Evolutionary conservation across 2,797 vertebrate species (phyloP), one percentile per base, ranked within the genome.

Genomic region (Saxicola maurus): DNA sequence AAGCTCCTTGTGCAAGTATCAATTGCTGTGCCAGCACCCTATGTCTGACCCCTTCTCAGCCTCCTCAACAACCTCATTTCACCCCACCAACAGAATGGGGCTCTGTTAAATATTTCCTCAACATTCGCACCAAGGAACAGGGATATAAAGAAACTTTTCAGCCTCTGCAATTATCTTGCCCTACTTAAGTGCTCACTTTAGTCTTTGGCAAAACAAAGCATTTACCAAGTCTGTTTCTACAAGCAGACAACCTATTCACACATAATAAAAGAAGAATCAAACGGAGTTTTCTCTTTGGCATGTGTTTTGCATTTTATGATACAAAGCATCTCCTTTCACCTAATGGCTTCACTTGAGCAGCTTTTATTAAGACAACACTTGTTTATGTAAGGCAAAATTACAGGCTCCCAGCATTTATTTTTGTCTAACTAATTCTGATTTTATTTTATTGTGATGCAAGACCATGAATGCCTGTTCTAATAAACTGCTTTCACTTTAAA

Each of bases 141-240:
- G 43, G 62, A 66, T 27, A 83, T 69, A 92, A 93, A 89, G 82
- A 72, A 90, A 94, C 85, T 87, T 84, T 62, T 81, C 82, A 87
- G 85, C 30, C 82, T 56, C 62, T 17, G 35, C 66, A 77, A 78
- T 66, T 67, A 86, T 87, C 69, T 9, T 81, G 80, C 89, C 87
- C 85, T 87, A 49, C 77, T 92, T 72, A 75, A 87, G 59, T 8
- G 1, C 38, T 75, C 66, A 27, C 55, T 83, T 87, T 31, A 75
- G 69, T 62, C 62, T 69, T 38, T 38, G 62, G 42, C 48, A 74
- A 92, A 92, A 91, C 69, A 89, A 87, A 92, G 69, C 77, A 19
- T 76, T 89, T 72, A 75, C 80, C 37, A 13, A 87, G 62, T 49
- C n/a, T 75, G 59, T 46, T 92, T 73, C 82, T 68, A 81, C 28